A percentile compares a stretch with the other conserved stretches of the same genome.
Conservation (phyloP, 2,888 invertebrate genomes). For the Diogma glabrata region DNA sequence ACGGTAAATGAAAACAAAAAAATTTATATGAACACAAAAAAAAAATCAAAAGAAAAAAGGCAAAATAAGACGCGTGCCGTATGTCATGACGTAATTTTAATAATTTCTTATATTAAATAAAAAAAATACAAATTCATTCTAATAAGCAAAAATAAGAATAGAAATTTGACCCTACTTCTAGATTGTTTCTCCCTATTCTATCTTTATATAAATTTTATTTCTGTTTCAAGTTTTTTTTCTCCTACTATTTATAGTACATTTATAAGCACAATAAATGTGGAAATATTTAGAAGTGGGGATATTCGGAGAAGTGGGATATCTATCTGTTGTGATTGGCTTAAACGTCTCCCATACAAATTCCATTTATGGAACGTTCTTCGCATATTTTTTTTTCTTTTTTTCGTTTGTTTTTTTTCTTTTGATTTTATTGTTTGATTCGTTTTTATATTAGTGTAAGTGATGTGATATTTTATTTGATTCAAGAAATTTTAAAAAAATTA, state of each 20-base stretch:
- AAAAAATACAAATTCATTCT: too few relatives aligned
- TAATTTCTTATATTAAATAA: constrained; percentile 1
- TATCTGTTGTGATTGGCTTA: background rate
- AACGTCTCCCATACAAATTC: constrained; percentile 6
- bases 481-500: constrained; percentile 1
- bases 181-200: constrained; percentile 1
- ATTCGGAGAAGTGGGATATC: background rate
- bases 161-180: background rate
- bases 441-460: background rate
- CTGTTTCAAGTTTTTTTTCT: background rate
- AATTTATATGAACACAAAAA: background rate
- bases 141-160: background rate
- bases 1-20: constrained; percentile 1
- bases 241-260: background rate
- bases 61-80: constrained; percentile 5
- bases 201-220: background rate
- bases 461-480: background rate
- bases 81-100: constrained; percentile 5
- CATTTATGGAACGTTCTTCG: constrained; percentile 7
- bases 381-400: constrained; percentile 9
- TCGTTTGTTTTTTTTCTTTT: background rate
- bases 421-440: constrained; percentile 1
- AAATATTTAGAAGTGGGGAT: background rate
- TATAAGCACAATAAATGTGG: background rate
- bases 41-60: background rate